Evolutionary conservation across 2,888 invertebrate genomes (phyloP), one percentile per base, ranked within the genome.

Genomic region (Neoscelio sp.): DNA sequence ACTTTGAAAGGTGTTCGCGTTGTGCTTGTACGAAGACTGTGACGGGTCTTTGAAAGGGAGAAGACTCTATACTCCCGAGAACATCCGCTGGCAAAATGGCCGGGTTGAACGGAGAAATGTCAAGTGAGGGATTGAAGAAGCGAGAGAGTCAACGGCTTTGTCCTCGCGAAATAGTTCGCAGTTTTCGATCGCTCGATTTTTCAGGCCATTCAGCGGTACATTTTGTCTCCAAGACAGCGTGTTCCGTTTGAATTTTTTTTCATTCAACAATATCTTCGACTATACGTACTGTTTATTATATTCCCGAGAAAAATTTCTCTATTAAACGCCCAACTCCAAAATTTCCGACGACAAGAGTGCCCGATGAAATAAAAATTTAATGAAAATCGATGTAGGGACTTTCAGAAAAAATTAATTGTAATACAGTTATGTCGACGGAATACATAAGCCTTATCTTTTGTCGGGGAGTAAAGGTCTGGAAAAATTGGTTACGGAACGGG

Each of bases 121-220:
- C 33, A 68, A 74, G 54, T 79, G 58, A 56, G 65, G 56, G 68
- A 71, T 77, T 77, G 17, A 30, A 71, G 82, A 82, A 82, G 79
- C 81, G 23, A 78, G 78, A n/a, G n/a, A n/a, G n/a, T n/a, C n/a
- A n/a, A n/a, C n/a, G n/a, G 83, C 85, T 85, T 85, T 85, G 86
- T 85, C 84, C 85, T 83, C 82, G 81, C 76, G 82, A 80, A 83
- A 78, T 80, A 71, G 80, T 82, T 82, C 85, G 81, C 83, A 85
- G 85, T 84, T 85, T 86, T 80, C 82, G 80, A 80, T 84, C 82
- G 83, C 84, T 84, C 84, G 84, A 84, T 78, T 78, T 73, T 54
- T 58, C 62, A 46, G 67, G 56, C 68, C 62, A 67, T 33, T 67
- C 67, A 15, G 38, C 56, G 80, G 80, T 82, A 83, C 81, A 84